Evolutionary conservation across 1,140 invertebrate species (phyloP).

Genomic region (Atta texana): DNA sequence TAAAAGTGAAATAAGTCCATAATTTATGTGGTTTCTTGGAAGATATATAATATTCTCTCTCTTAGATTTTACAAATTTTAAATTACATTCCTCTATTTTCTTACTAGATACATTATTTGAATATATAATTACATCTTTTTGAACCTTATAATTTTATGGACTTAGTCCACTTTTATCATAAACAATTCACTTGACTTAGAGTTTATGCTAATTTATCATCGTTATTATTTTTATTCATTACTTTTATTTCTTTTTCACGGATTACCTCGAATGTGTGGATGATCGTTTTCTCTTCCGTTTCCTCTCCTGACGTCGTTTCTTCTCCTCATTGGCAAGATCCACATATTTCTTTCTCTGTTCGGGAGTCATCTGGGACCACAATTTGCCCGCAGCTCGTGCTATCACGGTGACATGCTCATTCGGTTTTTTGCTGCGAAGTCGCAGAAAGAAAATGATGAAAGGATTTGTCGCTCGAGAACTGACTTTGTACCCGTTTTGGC

Average conservation of each 20-base stretch:
- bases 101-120: not conserved
- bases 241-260: not conserved
- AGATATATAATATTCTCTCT: not conserved
- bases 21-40: not conserved
- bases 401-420: slow-evolving; percentile 77
- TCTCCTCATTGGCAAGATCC: slow-evolving; percentile 81
- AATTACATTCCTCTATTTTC: not conserved
- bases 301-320: slow-evolving; percentile 72
- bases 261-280: slow-evolving; percentile 37
- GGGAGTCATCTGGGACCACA: slow-evolving; percentile 78
- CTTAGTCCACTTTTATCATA: not conserved
- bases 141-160: not conserved
- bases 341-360: slow-evolving; percentile 82
- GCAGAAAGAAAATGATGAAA: slow-evolving; percentile 82
- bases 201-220: not conserved
- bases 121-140: not conserved
- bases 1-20: not conserved
- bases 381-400: slow-evolving; percentile 80
- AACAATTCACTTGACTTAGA: not conserved
- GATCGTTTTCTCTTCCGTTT: slow-evolving; percentile 53
- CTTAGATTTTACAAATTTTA: not conserved
- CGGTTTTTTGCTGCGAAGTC: slow-evolving; percentile 79
- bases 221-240: not conserved
- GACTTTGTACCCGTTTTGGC: not conserved
- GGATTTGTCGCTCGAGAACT: slow-evolving; percentile 78